Conservation (phyloP, 2,888 invertebrate species). For the Sturmia bella region DNA sequence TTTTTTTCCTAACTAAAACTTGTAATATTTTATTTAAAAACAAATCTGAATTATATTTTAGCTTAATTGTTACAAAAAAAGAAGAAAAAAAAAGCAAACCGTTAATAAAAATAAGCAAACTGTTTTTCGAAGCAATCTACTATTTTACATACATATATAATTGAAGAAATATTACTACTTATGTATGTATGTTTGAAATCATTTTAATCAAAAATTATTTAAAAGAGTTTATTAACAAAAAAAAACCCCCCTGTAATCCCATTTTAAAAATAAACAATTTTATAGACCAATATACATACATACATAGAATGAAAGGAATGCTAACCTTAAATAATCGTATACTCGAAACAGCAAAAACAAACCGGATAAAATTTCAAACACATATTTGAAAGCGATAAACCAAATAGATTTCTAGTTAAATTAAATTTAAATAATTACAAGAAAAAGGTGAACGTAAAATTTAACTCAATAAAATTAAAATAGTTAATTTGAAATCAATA, state of each 20-base stretch:
- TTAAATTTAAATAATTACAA: constrained; percentile 32
- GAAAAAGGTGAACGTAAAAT: constrained; percentile 27
- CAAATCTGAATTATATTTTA: constrained; percentile 57
- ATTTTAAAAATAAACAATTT: constrained; percentile 36
- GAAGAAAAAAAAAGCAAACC: neutral
- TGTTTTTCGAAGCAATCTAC: constrained; percentile 41
- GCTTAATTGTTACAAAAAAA: constrained; percentile 56
- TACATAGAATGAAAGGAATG: constrained; percentile 27
- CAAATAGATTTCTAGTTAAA: constrained; percentile 59
- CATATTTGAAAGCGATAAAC: neutral
- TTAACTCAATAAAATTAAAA: constrained; percentile 16
- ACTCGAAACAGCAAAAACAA: constrained; percentile 1
- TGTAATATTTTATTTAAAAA: constrained; percentile 6
- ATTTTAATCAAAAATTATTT: constrained; percentile 37
- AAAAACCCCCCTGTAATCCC: constrained; percentile 33
- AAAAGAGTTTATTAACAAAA: constrained; percentile 35
- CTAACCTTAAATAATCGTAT: constrained; percentile 21
- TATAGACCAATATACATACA: constrained; percentile 59
- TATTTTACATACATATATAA: constrained; percentile 28
- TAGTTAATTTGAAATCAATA: constrained; percentile 59
- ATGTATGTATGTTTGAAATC: constrained; percentile 13
- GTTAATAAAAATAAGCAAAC: constrained; percentile 10
- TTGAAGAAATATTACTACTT: constrained; percentile 30
- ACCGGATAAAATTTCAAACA: neutral
- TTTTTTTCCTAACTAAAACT: constrained; percentile 39